These are phyloP conservation scores for Laothoe populi DNA, from an alignment of 2,888 invertebrate genomes.

Conservation along the genomic window DNA sequence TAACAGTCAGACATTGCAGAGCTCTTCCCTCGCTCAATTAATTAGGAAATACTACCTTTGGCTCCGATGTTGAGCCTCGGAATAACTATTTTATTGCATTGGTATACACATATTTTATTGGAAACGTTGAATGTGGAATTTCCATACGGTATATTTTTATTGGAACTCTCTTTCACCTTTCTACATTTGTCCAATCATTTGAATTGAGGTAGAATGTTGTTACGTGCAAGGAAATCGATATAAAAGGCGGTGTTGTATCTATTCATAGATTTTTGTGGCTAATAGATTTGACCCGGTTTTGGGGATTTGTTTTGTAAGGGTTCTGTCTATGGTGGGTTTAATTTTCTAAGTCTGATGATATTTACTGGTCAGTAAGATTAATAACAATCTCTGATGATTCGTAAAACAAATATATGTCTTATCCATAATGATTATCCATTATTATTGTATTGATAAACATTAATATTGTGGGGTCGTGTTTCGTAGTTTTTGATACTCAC, in stretches of 20 bases:
- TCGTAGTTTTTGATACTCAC: too few species aligned
- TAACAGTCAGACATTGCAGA: conserved; percentile 52
- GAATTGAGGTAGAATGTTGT: neutral
- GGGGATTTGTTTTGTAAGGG: neutral
- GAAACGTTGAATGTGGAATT: conserved; percentile 29
- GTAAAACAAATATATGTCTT: too few species aligned
- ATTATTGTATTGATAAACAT: too few species aligned
- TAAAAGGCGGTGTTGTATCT: neutral
- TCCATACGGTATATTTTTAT: conserved; percentile 15
- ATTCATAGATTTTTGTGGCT: neutral
- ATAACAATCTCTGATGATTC: too few species aligned
- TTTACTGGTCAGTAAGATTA: too few species aligned
- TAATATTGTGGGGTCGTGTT: too few species aligned
- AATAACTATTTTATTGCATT: conserved; percentile 44
- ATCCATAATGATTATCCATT: too few species aligned
- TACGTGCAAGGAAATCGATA: neutral
- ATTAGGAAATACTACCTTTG: conserved; percentile 51
- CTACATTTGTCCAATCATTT: neutral
- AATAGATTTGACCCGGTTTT: neutral
- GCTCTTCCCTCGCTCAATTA: conserved; percentile 59
- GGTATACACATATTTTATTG: conserved; percentile 40
- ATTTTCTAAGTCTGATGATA: neutral
- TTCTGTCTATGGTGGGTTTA: neutral
- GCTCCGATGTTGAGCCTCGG: conserved; percentile 38
- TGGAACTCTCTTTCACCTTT: neutral